A percentile compares a stretch with the other conserved stretches of the same genome.
phyloP scores from a whole-genome alignment of 1,140 invertebrate species.

The Musca vetustissima region DNA sequence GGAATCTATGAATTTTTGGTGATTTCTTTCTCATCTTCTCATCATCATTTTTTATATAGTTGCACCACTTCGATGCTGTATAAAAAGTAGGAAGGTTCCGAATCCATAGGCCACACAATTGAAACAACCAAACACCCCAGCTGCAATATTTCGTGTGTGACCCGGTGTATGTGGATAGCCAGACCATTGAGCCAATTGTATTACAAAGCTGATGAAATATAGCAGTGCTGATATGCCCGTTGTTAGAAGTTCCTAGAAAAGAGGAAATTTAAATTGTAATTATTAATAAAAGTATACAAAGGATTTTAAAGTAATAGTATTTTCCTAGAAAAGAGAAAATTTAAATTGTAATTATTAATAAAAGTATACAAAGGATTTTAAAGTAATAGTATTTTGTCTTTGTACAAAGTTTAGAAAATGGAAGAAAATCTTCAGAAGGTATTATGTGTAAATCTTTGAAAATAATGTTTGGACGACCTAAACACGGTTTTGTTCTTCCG shows the following conservation, averaged over 20 bases:
- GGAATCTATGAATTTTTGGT: no score
- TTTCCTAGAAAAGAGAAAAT: constrained; percentile 64
- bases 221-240: constrained; percentile 70
- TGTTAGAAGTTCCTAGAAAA: constrained; percentile 73
- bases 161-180: constrained; percentile 46
- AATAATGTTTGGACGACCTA: no score
- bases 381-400: no score
- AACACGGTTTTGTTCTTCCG: no score
- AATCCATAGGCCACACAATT: constrained; percentile 76
- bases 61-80: constrained; percentile 69
- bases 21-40: no score
- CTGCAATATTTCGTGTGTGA: constrained; percentile 66
- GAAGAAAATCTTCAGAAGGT: no score
- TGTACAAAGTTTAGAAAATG: no score
- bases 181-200: constrained; percentile 69
- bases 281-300: no score
- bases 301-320: no score
- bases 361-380: no score
- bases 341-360: not conserved
- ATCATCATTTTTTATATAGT: constrained; percentile 21
- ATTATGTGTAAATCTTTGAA: no score
- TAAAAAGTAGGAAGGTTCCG: constrained; percentile 73
- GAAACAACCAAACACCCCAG: constrained; percentile 79
- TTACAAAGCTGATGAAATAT: constrained; percentile 78
- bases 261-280: not conserved